Evolutionary conservation across 2,888 invertebrate species (phyloP), one percentile per base, ranked within the genome.

Genomic region (Anoplius nigerrimus): DNA sequence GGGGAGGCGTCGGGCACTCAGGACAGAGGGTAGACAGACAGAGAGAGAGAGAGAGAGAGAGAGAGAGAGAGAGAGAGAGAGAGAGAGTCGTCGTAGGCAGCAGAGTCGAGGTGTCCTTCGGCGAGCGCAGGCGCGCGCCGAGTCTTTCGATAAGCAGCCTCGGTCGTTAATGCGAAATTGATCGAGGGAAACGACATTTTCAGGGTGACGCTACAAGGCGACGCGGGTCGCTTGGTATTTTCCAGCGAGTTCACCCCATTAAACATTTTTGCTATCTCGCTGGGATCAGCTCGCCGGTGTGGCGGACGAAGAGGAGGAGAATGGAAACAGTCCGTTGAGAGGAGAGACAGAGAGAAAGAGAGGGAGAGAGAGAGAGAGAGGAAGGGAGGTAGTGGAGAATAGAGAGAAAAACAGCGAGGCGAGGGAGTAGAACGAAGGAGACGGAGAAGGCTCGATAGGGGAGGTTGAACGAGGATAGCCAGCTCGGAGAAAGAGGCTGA

Each of bases 241-340:
- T 87, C 87, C 86, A 78, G 76, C 80, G 87, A 88, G 86, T 88
- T 87, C 87, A 87, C 87, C 84, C 88, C 87, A 88, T 88, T 87
- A 88, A 87, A 86, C 87, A 87, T 87, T 86, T 86, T 84, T 84
- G 82, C 86, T 87, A 86, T 87, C 87, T 86, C 80, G 80, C 81
- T 69, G 75, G 83, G 80, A 85, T 84, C 84, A 81, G 81, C 75
- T 78, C 67, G 76, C 77, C 77, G 34, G 6, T 75, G 78, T 75
- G 72, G 75, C n/a, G 74, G 69, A 69, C 57, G 67, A 63, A 46
- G 59, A 52, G 62, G 69, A 72, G 62, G 66, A 34, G 61, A 43
- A 61, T 53, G 22, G 71, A 62, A 67, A 53, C 62, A 21, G 72
- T 69, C 66, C 56, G 66, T 69, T 57, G 64, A 70, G 72, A 66